phyloP scores from a whole-genome alignment of 2,888 invertebrate genomes.

The Drosophila limbata region DNA sequence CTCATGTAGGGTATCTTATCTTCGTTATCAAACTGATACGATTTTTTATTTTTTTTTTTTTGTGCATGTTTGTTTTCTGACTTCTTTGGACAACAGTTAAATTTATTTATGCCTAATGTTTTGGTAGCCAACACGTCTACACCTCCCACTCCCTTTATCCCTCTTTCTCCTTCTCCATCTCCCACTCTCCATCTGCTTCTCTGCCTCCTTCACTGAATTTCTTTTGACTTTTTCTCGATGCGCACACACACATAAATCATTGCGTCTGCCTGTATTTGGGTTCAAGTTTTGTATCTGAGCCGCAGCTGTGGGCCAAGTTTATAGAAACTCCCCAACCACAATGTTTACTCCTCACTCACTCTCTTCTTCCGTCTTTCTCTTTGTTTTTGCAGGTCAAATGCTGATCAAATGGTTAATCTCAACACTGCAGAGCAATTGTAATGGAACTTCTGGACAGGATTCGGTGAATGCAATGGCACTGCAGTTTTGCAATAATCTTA shows the following conservation, averaged over 20 bases:
- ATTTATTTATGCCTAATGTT: slow-evolving; percentile 74
- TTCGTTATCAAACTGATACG: slow-evolving; percentile 25
- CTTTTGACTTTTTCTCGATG: slow-evolving; percentile 39
- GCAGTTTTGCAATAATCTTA: slow-evolving; percentile 94
- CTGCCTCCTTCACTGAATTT: slow-evolving; percentile 15
- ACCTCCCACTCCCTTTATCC: not conserved
- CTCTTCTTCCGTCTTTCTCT: not conserved
- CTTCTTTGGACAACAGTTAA: slow-evolving; percentile 50
- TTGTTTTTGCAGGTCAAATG: slow-evolving; percentile 91
- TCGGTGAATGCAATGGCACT: slow-evolving; percentile 90
- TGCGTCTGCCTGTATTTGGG: slow-evolving; percentile 46
- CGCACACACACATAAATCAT: slow-evolving; percentile 67
- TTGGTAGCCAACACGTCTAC: slow-evolving; percentile 51
- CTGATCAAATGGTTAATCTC: slow-evolving; percentile 95
- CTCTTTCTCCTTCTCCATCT: not conserved
- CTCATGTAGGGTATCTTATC: slow-evolving; percentile 46
- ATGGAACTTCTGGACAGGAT: slow-evolving; percentile 87
- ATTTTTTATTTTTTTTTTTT: slow-evolving; percentile 3
- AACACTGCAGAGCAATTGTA: slow-evolving; percentile 86
- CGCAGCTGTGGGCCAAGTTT: slow-evolving; percentile 63
- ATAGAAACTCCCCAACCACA: not conserved
- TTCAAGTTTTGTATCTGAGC: slow-evolving; percentile 42
- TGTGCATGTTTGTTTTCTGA: slow-evolving; percentile 8
- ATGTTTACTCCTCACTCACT: not conserved
- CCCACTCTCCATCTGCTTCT: slow-evolving; percentile 4